Percentiles rank a stretch among this genome's conserved stretches.
Evolutionary conservation across 2,797 vertebrate species (phyloP).

Genomic region (Sarcoramphus papa): DNA sequence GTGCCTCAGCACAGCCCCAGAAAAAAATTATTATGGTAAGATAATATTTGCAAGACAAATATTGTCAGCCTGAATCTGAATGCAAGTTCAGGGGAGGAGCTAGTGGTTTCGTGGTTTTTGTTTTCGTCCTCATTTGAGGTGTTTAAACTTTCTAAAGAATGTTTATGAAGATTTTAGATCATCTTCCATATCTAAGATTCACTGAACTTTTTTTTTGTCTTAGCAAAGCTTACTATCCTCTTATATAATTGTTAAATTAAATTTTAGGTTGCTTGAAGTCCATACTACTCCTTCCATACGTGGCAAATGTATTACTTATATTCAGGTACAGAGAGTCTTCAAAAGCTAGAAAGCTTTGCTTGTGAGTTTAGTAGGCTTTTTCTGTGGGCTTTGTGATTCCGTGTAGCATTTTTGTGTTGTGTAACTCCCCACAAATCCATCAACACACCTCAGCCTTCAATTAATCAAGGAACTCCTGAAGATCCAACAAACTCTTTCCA

Average conservation of each 20-base stretch:
- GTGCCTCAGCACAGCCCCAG: background rate
- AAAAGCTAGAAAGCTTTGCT: background rate
- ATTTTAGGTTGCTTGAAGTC: background rate
- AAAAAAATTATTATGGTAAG: background rate
- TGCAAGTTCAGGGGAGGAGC: background rate
- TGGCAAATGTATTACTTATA: background rate
- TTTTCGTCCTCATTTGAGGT: background rate
- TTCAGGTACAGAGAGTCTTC: background rate
- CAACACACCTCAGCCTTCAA: background rate
- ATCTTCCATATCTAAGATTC: background rate
- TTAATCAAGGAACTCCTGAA: background rate
- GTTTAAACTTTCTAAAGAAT: background rate
- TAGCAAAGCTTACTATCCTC: background rate
- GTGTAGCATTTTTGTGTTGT: background rate
- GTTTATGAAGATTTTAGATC: background rate
- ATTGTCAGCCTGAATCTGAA: background rate
- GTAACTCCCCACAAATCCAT: background rate
- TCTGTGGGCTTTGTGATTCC: background rate
- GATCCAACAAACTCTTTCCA: background rate
- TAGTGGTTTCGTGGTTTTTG: background rate
- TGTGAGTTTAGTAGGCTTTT: background rate
- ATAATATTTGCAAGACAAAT: background rate
- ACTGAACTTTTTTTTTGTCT: background rate
- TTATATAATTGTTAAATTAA: background rate
- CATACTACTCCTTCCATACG: background rate